Conservation (phyloP, 2,113 vertebrate species). For the Archilochus colubris region DNA sequence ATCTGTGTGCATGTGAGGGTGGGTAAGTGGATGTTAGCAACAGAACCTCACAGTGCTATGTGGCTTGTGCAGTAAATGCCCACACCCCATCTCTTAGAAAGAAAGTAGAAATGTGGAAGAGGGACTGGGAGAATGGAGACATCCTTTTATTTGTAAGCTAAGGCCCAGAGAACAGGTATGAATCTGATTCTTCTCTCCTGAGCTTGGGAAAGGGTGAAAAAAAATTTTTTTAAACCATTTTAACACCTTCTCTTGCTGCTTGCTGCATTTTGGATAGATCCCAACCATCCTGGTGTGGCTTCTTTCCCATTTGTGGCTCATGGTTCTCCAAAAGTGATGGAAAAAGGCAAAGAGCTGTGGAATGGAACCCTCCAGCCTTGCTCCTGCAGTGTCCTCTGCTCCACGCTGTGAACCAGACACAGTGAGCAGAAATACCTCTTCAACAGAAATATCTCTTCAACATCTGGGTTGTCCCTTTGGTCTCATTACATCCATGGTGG, state of each 20-base stretch:
- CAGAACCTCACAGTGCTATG: neutral
- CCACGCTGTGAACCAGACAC: rapidly evolving
- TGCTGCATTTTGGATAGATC: neutral
- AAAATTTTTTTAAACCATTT: neutral
- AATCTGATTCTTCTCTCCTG: neutral
- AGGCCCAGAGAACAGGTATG: neutral
- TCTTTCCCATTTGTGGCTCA: neutral
- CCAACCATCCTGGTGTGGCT: neutral
- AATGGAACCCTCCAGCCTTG: neutral
- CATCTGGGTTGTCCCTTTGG: no score
- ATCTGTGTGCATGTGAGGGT: rapidly evolving
- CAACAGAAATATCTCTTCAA: neutral
- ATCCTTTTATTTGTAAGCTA: neutral
- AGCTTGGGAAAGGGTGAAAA: neutral
- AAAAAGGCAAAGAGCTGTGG: neutral
- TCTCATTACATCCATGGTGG: no score
- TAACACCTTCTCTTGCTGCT: neutral
- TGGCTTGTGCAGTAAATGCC: neutral
- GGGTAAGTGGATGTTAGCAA: neutral
- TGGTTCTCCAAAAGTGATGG: neutral
- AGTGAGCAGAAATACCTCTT: neutral
- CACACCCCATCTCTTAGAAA: neutral
- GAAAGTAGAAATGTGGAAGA: neutral
- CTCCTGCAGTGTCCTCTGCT: neutral
- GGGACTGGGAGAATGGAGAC: neutral